Conservation (phyloP, 2,888 invertebrate species). For the Suillia variegata region DNA sequence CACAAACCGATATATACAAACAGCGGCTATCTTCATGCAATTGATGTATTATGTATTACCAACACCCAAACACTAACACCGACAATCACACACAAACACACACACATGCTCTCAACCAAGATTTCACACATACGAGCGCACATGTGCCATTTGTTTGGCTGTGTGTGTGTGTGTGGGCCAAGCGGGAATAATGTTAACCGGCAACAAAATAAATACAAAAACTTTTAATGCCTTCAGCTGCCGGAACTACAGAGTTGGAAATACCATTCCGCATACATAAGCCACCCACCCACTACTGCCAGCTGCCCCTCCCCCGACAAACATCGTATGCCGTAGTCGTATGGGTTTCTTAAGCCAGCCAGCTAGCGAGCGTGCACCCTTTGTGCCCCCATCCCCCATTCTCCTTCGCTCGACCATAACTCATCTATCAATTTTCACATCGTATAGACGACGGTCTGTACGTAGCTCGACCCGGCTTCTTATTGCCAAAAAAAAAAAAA, state of each 20-base stretch:
- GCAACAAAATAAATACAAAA: conserved; percentile 54
- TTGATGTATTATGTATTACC: conserved; percentile 56
- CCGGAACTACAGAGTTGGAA: conserved; percentile 45
- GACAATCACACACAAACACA: conserved; percentile 10
- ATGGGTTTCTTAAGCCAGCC: background rate
- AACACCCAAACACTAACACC: conserved; percentile 18
- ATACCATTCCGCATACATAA: conserved; percentile 35
- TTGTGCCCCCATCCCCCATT: conserved; percentile 23
- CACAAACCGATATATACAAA: conserved; percentile 8
- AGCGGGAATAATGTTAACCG: conserved; percentile 53
- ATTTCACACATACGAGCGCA: conserved; percentile 39
- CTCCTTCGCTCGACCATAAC: conserved; percentile 49
- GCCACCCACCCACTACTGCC: conserved; percentile 33
- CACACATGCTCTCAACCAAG: no score
- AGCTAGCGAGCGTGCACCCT: background rate
- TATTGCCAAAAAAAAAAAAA: conserved; percentile 44
- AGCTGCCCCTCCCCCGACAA: conserved; percentile 23
- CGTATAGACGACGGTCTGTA: conserved; percentile 9
- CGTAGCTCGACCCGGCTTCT: conserved; percentile 39
- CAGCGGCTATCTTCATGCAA: conserved; percentile 58
- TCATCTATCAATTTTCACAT: conserved; percentile 61
- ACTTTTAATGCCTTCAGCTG: conserved; percentile 50
- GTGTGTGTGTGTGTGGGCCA: conserved; percentile 24
- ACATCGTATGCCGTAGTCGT: conserved; percentile 1
- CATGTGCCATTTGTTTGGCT: conserved; percentile 10